A percentile compares a stretch with the other conserved stretches of the same genome.
Conservation (phyloP, 2,797 vertebrate species). For the Silurus aristotelis region DNA sequence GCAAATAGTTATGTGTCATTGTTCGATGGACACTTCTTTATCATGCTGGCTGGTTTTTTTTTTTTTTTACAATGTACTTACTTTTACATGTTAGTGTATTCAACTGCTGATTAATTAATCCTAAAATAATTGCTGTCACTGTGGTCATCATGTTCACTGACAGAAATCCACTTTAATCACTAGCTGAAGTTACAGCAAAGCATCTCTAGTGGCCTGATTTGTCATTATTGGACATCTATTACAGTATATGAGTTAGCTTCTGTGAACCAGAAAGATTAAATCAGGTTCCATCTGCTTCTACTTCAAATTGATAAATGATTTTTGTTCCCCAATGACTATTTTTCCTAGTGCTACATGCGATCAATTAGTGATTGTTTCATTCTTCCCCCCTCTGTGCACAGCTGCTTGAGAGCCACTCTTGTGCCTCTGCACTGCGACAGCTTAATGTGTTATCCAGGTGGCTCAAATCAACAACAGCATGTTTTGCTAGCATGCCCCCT, state of each 20-base stretch:
- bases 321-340: constrained; percentile 56
- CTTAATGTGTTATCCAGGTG: constrained; percentile 72
- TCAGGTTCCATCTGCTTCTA: constrained; percentile 5
- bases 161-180: not conserved
- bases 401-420: constrained; percentile 49
- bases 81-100: not conserved
- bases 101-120: not conserved
- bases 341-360: constrained; percentile 58
- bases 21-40: not conserved
- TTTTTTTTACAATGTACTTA: not conserved
- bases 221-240: constrained; percentile 12
- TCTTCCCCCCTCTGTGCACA: constrained; percentile 57
- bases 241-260: not conserved
- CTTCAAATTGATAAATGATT: constrained; percentile 52
- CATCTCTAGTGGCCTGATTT: constrained; percentile 7
- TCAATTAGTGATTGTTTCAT: constrained; percentile 63
- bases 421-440: constrained; percentile 23
- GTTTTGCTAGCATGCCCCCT: constrained; percentile 60
- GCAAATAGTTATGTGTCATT: not conserved
- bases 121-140: not conserved
- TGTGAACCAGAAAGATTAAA: not conserved
- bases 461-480: constrained; percentile 67
- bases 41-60: not conserved
- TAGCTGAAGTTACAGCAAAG: not conserved
- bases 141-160: not conserved